Evolutionary conservation across 2,797 vertebrate genomes (phyloP), one percentile per base, ranked within the genome.

Genomic region (Microcaecilia unicolor): DNA sequence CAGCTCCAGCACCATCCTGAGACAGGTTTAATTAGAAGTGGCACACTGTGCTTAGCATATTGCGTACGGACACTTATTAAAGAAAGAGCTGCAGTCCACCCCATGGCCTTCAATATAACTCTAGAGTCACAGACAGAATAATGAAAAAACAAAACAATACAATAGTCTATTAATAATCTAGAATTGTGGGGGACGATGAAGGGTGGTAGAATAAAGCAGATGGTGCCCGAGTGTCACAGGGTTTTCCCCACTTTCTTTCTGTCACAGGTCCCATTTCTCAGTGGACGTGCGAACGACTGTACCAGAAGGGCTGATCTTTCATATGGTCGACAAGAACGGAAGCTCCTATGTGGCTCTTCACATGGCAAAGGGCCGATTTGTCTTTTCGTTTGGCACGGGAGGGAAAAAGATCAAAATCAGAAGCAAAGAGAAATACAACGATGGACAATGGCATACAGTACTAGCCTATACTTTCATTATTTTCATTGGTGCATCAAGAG

Each of bases 361-460:
- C 40, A 54, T 96, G 62, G 88, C 88, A 18, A 93, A 91, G 38
- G 92, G 94, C 45, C 78, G 54, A 31, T 84, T 92, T 47, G 52
- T 91, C 18, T 78, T 95, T 48, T 86, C 84, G 16, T 54, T 80
- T 51, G 63, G 27, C 13, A 48, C 54, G 31, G 60, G 80, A 10
- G 83, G 76, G 39, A 85, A 67, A 44, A 68, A 67, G 18, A 63
- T 71, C 28, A 87, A 83, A 62, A 87, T 96, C 43, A 92, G 80
- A 61, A 93, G 84, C 66, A 76, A 72, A 57, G 74, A 81, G 49
- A 91, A 86, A 61, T 89, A 83, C 80, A 90, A 77, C 2, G 87
- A 98, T 6, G 88, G 91, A 16, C 85, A 83, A 20, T 98, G 94
- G 94, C 92, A 98, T 67, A 86, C 77, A 56, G 94, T 98, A 57